Base-by-base conservation (phyloP, 2,888 invertebrate genomes). In the Aspidiotus destructor region DNA sequence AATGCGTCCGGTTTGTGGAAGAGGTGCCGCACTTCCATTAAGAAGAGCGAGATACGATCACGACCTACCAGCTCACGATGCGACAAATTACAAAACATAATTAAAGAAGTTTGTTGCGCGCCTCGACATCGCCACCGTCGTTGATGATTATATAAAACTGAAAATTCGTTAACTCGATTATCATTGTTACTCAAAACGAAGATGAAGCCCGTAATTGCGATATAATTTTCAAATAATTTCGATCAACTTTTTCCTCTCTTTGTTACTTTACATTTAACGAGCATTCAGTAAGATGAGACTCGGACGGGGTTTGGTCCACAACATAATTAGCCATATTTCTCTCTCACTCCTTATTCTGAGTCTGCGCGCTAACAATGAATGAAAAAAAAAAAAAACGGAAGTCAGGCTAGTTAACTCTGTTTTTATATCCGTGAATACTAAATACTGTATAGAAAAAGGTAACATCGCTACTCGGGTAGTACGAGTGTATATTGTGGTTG, bases 341-440 rank as follows among this genome's bases (percentile, higher is more conserved):
- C 9, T 48, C 48, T 48, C n/a, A 6, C n/a, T 48, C n/a, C n/a
- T 48, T 48, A 13, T 48, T 48, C 48, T 48, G 28, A 28, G 28
- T 28, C 28, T 28, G 28, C 28, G 28, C 28, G 28, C 28, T 28
- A 28, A 28, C 28, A 48, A 11, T 41, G 40, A 54, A 52, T 16
- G 41, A 15, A 41, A n/a, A 7, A 61, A 67, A 58, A 67, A 67
- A 67, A 67, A 67, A 67, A 67, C 67, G 67, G 67, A 67, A 67
- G 67, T 67, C 60, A 60, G 67, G 67, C 58, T 67, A 67, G 58
- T 67, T 67, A 67, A 67, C 67, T 67, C 58, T 28, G 28, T 28
- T 67, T 67, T 58, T 58, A 67, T 67, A 67, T 67, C 67, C 67
- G 60, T 67, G 67, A 67, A 67, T 67, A 67, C 67, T 60, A 67